A percentile compares a stretch with the other conserved stretches of the same genome.
These are phyloP conservation scores for Polypedilum pembai DNA, from an alignment of 1,140 invertebrate species.

Conservation along the genomic window DNA sequence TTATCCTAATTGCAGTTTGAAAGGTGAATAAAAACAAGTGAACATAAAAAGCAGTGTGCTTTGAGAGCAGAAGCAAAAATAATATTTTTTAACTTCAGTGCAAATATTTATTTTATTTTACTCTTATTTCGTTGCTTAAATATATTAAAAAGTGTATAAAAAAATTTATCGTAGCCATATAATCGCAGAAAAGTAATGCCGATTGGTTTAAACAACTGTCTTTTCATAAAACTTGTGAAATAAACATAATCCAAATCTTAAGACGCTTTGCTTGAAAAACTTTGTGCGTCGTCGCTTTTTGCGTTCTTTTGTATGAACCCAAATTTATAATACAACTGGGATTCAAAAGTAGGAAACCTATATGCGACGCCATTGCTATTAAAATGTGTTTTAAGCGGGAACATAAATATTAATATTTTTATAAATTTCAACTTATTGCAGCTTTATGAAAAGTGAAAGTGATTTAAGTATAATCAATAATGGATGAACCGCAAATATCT, in stretches of 20 bases:
- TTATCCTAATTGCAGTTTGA: no score
- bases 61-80: no score
- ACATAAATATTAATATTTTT: not conserved
- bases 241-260: slow-evolving; percentile 28
- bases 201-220: no score
- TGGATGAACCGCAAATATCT: slow-evolving; percentile 21
- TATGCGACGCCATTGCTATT: not conserved
- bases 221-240: no score
- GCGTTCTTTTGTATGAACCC: not conserved
- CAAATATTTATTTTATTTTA: no score
- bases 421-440: not conserved
- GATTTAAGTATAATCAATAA: not conserved
- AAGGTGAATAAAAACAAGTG: no score
- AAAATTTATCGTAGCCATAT: no score
- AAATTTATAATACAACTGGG: not conserved
- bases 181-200: no score
- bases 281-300: not conserved
- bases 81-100: no score
- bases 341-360: not conserved
- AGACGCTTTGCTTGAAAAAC: not conserved
- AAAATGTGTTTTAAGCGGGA: slow-evolving; percentile 10
- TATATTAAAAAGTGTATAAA: no score
- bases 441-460: not conserved
- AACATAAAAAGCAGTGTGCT: no score
- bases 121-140: no score